Evolutionary conservation across 1,140 invertebrate species (phyloP).

Genomic region (Drosophila saltans): DNA sequence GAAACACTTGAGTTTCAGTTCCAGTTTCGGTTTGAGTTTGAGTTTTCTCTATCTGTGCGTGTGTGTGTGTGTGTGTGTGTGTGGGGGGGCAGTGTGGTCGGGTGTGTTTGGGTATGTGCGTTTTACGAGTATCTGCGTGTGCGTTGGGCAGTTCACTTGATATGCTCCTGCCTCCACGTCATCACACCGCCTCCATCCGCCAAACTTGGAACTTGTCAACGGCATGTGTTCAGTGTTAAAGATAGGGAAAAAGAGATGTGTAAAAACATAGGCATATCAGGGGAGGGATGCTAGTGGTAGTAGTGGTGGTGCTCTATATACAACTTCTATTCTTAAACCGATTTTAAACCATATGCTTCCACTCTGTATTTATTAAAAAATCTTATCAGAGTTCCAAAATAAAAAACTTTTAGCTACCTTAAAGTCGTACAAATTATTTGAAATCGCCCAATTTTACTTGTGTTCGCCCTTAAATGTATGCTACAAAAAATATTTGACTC

Average conservation of each 20-base stretch:
- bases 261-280: not conserved
- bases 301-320: too few species aligned
- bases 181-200: slow-evolving; percentile 19
- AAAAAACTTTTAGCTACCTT: too few species aligned
- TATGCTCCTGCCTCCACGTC: slow-evolving; percentile 38
- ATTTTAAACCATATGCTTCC: too few species aligned
- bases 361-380: too few species aligned
- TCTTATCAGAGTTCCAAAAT: too few species aligned
- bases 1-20: slow-evolving; percentile 12
- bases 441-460: too few species aligned
- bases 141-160: slow-evolving; percentile 70
- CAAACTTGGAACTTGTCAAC: slow-evolving; percentile 75
- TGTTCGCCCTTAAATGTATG: not conserved
- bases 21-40: not conserved
- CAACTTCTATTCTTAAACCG: too few species aligned
- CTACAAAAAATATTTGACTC: too few species aligned
- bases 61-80: slow-evolving; percentile 22
- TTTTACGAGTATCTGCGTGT: slow-evolving; percentile 48
- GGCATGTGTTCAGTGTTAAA: slow-evolving; percentile 40
- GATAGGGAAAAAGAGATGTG: slow-evolving; percentile 19
- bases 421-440: too few species aligned
- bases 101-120: slow-evolving; percentile 15
- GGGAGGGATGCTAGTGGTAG: not conserved
- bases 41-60: slow-evolving; percentile 1
- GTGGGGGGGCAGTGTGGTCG: not conserved